phyloP scores from a whole-genome alignment of 35 echinoderm and acorn worm species.

The Acanthaster planci region DNA sequence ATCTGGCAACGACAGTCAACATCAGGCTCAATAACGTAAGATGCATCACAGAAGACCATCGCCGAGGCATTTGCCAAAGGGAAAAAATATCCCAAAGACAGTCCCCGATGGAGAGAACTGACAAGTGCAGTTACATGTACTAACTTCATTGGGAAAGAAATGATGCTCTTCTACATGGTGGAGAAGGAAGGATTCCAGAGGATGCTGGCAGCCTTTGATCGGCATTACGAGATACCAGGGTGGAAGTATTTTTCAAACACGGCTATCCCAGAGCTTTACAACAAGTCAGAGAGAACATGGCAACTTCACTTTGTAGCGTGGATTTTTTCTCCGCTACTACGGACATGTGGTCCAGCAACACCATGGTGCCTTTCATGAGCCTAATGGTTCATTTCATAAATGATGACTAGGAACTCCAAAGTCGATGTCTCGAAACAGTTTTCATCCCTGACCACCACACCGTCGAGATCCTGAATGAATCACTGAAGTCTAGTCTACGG shows the following conservation, averaged over 20 bases:
- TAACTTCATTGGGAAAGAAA: conserved; percentile 36
- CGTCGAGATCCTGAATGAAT: conserved; percentile 25
- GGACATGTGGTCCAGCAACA: conserved; percentile 35
- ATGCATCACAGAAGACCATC: background rate
- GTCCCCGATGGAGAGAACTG: conserved; percentile 19
- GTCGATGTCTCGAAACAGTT: conserved; percentile 5
- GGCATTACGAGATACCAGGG: conserved; percentile 31
- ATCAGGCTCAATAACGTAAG: no score
- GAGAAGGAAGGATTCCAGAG: conserved; percentile 34
- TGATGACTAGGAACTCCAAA: conserved; percentile 32
- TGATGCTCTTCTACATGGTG: conserved; percentile 33
- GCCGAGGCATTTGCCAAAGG: background rate
- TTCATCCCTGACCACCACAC: conserved; percentile 52
- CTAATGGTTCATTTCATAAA: conserved; percentile 41
- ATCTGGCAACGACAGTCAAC: conserved; percentile 11
- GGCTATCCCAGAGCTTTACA: conserved; percentile 34
- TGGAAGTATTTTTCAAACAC: conserved; percentile 45
- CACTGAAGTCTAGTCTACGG: conserved; percentile 4
- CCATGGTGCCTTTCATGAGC: conserved; percentile 33
- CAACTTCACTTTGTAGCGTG: background rate
- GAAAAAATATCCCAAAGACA: background rate
- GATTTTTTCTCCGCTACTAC: conserved; percentile 19
- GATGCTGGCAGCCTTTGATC: conserved; percentile 28
- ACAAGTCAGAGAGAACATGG: background rate
- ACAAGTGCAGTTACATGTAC: conserved; percentile 37